Percentiles rank a stretch among this genome's conserved stretches.
These are phyloP conservation scores for Percina caprodes DNA, from an alignment of 2,113 vertebrate genomes.

Conservation along the genomic window DNA sequence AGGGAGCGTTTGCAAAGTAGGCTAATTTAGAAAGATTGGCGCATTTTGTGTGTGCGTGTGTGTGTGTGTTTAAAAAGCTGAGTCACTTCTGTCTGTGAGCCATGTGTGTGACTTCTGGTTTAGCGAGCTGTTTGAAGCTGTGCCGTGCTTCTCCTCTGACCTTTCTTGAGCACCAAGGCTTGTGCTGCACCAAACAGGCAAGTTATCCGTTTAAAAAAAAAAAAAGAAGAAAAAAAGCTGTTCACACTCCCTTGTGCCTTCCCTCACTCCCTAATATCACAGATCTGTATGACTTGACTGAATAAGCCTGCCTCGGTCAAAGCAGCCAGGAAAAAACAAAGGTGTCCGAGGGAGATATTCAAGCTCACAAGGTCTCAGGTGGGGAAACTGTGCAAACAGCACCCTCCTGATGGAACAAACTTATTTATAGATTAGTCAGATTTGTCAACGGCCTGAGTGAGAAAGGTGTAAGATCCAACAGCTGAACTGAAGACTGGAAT, in stretches of 20 bases:
- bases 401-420: constrained; percentile 20
- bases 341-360: constrained; percentile 28
- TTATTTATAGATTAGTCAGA: constrained; percentile 60
- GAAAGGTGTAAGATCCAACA: constrained; percentile 55
- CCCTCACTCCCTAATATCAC: constrained; percentile 38
- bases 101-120: constrained; percentile 46
- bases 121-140: constrained; percentile 47
- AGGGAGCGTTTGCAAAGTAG: constrained; percentile 3
- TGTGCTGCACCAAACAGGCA: constrained; percentile 45
- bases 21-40: background rate
- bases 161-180: constrained; percentile 53
- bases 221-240: constrained; percentile 33
- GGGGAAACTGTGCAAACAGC: background rate
- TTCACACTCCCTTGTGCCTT: constrained; percentile 68
- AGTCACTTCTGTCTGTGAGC: constrained; percentile 49
- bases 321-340: background rate
- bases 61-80: background rate
- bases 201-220: constrained; percentile 27
- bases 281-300: constrained; percentile 15
- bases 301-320: no score
- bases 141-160: constrained; percentile 56
- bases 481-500: constrained; percentile 53
- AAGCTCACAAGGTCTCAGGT: constrained; percentile 36
- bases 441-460: constrained; percentile 27
- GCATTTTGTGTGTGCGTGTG: no score